Base-by-base conservation (phyloP, 1,140 invertebrate species). In the Aleiodes sp. region DNA sequence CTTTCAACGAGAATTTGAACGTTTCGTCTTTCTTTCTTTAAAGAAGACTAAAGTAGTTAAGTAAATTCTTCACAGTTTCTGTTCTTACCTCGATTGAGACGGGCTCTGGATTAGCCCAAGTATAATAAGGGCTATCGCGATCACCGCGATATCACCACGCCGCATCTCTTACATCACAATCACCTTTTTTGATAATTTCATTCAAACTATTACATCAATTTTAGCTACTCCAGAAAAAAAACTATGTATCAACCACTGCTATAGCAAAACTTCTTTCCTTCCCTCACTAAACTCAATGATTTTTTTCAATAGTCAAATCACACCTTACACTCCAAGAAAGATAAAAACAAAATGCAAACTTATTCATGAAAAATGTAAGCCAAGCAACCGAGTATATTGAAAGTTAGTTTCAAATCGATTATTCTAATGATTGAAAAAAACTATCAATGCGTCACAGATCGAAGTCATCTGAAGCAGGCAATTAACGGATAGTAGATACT, bases 91-190 rank as follows among this genome's bases (percentile, higher is more conserved):
- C 57, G 80, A 75, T 68, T 82, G 81, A 72, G 79, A 79, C 64
- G 82, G 82, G 70, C 78, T 79, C 76, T 85, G 84, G 64, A 84
- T 77, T 64, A 82, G 83, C 76, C 83, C 84, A 73, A 85, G 77
- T 75, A 85, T 76, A 56, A 85, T 77, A 73, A 86, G 84, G 82
- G 82, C 84, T 82, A 86, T 84, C 84, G 84, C 85, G 84, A 78
- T 82, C 71, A 83, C 80, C 82, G 85, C 85, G 83, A 86, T 79
- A 78, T 84, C 84, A 82, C 80, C 82, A 72, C 82, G 83, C 82
- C 84, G 83, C 85, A 86, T 86, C 83, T 85, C 84, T 86, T 82
- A 85, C 84, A 85, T 86, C 82, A 85, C 82, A 82, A 79, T 82
- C 75, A 79, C 72, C 78, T 78, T 78, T 72, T 76, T 80, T 75